Evolutionary conservation across 2,113 vertebrate genomes (phyloP).

Genomic region (Tragelaphus imberbis): DNA sequence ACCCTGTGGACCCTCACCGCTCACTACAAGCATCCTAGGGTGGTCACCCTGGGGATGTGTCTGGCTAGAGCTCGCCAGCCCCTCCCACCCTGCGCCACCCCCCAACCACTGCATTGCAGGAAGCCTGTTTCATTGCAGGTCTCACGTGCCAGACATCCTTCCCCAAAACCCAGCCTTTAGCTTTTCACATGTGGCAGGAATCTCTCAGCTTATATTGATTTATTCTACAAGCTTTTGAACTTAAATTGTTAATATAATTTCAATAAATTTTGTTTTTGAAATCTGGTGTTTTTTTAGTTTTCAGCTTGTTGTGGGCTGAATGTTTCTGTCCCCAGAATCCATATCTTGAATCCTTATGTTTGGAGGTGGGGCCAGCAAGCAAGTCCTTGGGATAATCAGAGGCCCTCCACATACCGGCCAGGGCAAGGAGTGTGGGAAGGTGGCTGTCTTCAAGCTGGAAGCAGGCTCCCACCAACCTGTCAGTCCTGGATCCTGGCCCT

Average conservation of each 20-base stretch:
- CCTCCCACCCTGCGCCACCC: neutral
- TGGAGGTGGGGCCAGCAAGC: neutral
- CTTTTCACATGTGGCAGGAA: neutral
- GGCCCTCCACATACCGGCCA: neutral
- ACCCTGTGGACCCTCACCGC: neutral
- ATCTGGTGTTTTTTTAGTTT: neutral
- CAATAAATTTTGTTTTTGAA: neutral
- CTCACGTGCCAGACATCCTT: neutral
- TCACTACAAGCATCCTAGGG: neutral
- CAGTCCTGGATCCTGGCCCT: neutral
- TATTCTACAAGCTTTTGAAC: neutral
- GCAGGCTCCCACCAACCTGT: neutral
- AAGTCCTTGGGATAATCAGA: neutral
- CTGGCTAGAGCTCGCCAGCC: neutral
- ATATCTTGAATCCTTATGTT: neutral
- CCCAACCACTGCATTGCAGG: neutral
- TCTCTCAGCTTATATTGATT: neutral
- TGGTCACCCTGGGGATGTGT: neutral
- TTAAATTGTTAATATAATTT: neutral
- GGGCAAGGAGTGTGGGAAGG: neutral
- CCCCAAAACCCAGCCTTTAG: neutral
- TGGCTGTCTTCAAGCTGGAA: neutral
- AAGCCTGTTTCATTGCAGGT: neutral
- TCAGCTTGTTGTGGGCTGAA: neutral
- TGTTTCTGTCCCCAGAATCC: neutral